phyloP scores from a whole-genome alignment of 2,113 vertebrate genomes.

The Sebastes schlegelii region DNA sequence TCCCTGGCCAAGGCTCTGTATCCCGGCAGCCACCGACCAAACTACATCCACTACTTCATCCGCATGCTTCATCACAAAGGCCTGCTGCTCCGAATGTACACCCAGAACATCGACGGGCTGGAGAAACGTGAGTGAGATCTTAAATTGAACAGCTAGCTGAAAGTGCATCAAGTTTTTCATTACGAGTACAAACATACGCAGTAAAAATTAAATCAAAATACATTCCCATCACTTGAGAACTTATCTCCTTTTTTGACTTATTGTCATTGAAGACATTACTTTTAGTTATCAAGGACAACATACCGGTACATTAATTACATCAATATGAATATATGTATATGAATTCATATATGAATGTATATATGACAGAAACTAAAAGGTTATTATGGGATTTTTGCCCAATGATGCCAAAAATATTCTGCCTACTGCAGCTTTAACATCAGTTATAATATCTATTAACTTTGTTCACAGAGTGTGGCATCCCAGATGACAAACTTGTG shows the following conservation, averaged over 20 bases:
- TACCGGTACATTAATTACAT: not conserved
- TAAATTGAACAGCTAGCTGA: not conserved
- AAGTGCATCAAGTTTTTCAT: not conserved
- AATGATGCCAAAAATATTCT: too few species aligned
- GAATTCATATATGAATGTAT: too few species aligned
- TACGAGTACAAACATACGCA: not conserved
- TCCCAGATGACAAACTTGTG: slow-evolving; percentile 85
- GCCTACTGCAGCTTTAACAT: not conserved
- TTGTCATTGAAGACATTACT: not conserved
- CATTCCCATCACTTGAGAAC: not conserved
- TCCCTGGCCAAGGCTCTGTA: slow-evolving; percentile 83
- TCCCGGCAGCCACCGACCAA: slow-evolving; percentile 81
- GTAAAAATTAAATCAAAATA: not conserved
- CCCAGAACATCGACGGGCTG: slow-evolving; percentile 88
- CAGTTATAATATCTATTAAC: not conserved
- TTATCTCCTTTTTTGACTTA: not conserved
- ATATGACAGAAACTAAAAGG: too few species aligned
- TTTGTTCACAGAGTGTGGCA: slow-evolving; percentile 80
- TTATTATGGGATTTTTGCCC: too few species aligned
- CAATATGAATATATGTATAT: too few species aligned
- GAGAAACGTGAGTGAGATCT: slow-evolving; percentile 80
- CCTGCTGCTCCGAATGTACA: slow-evolving; percentile 86
- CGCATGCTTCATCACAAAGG: slow-evolving; percentile 85
- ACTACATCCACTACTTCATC: slow-evolving; percentile 79
- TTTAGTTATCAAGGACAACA: not conserved